These are phyloP conservation scores for Zaprionus davidi DNA, from an alignment of 1,140 invertebrate species.

Conservation along the genomic window DNA sequence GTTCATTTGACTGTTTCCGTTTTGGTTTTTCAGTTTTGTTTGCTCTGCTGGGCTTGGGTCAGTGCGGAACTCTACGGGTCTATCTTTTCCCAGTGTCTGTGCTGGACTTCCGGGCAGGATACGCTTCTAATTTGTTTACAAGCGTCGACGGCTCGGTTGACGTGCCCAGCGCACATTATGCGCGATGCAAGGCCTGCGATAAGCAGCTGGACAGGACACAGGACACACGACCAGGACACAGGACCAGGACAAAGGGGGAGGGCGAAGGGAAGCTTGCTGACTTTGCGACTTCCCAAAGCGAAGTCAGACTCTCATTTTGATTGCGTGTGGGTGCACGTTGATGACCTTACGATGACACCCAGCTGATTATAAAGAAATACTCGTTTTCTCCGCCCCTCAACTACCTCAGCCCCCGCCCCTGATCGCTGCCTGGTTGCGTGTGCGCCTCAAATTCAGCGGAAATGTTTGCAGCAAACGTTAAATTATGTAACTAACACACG, in stretches of 20 bases:
- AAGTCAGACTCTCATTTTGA: slow-evolving; percentile 17
- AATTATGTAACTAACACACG: slow-evolving; percentile 80
- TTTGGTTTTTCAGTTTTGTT: slow-evolving; percentile 59
- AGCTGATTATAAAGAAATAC: slow-evolving; percentile 80
- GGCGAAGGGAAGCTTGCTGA: slow-evolving; percentile 21
- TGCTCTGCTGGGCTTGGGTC: slow-evolving; percentile 28
- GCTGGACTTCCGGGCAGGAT: slow-evolving; percentile 75
- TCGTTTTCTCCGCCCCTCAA: slow-evolving; percentile 22
- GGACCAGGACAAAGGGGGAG: too few species aligned
- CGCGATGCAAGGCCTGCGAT: slow-evolving; percentile 67
- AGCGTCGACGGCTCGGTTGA: slow-evolving; percentile 53
- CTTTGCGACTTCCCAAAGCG: slow-evolving; percentile 47
- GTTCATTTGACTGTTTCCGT: slow-evolving; percentile 45
- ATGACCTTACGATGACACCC: slow-evolving; percentile 84
- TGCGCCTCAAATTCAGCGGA: slow-evolving; percentile 74
- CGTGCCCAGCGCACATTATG: slow-evolving; percentile 73
- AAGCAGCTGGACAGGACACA: slow-evolving; percentile 51
- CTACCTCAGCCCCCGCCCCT: neutral
- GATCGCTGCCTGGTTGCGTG: slow-evolving; percentile 48
- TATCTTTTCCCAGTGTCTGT: slow-evolving; percentile 10
- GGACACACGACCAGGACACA: neutral
- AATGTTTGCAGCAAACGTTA: slow-evolving; percentile 78
- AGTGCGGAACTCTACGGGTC: neutral
- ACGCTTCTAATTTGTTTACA: slow-evolving; percentile 81
- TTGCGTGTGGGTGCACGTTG: slow-evolving; percentile 49